Conservation (phyloP, 2,888 invertebrate genomes). For the Ditylenchus weischeri region DNA sequence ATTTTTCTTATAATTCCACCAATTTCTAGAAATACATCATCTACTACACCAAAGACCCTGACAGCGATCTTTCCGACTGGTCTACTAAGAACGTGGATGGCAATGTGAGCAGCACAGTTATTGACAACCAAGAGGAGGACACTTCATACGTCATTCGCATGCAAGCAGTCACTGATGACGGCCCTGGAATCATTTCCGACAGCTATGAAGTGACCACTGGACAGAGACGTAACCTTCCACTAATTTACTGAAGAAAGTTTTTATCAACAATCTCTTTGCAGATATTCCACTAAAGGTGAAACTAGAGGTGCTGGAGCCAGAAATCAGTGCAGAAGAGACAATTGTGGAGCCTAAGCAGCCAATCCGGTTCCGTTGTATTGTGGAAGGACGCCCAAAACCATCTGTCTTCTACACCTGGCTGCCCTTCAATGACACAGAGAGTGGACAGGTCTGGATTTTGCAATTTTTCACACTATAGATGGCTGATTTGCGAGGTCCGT, state of each 20-base stretch:
- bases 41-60: conserved; percentile 56
- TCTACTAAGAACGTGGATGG: conserved; percentile 46
- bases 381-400: conserved; percentile 56
- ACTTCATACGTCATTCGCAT: conserved; percentile 51
- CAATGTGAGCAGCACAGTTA: conserved; percentile 29
- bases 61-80: conserved; percentile 50
- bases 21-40: conserved; percentile 46
- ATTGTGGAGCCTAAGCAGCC: conserved; percentile 52
- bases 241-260: background rate
- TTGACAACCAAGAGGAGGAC: conserved; percentile 47
- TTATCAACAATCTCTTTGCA: conserved; percentile 29
- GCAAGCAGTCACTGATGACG: conserved; percentile 49
- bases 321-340: conserved; percentile 34
- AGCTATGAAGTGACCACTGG: conserved; percentile 56
- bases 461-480: background rate
- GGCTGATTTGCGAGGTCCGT: too few species aligned
- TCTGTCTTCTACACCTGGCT: conserved; percentile 56
- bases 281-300: conserved; percentile 53
- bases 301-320: conserved; percentile 51
- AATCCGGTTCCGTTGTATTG: conserved; percentile 56
- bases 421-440: conserved; percentile 46
- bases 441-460: conserved; percentile 39
- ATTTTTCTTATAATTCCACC: background rate
- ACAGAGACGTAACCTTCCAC: conserved; percentile 45
- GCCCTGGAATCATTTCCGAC: conserved; percentile 57